Evolutionary conservation across 2,888 invertebrate genomes (phyloP), one percentile per base, ranked within the genome.

Genomic region (Cynaeus angustus): DNA sequence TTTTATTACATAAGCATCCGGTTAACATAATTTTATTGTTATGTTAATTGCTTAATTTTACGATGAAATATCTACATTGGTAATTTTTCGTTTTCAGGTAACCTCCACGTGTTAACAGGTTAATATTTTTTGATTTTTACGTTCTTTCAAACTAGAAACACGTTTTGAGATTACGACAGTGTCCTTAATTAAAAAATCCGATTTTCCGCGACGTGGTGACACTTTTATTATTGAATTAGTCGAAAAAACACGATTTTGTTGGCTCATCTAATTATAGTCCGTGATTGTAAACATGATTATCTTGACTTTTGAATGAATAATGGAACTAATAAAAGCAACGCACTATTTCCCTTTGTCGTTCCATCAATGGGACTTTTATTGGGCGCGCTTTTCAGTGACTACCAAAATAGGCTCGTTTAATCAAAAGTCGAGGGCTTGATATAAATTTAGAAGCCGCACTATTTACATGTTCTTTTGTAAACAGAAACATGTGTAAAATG

Each of bases 1-100:
- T 69, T 69, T 69, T 53, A 59, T 69, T 58, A 70, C 48, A 70
- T 70, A 66, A 70, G 52, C 70, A 61, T 70, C 70, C 70, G 70
- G 55, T 43, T 59, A 58, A 43, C 55, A 52, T 62, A 69, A 69
- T 70, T 66, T 66, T 48, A 70, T 70, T 70, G 70, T 70, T 65
- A 69, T 64, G 59, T 45, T 69, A 69, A 69, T 69, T 59, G 41
- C 61, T 69, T 58, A 58, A 69, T 69, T 69, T 66, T 70, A 50
- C 66, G 55, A 48, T 61, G 45, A 38, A 46, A 58, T 55, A 21
- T 9, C 16, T 53, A 53, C 52, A 28, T 50, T 16, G 50, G n/a
- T 62, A 58, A 13, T 46, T 45, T 46, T 59, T 59, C 16, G 10
- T 9, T 55, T 38, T 26, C n/a, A 7, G 41, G 10, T 41, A 12